These are phyloP conservation scores for Tichodroma muraria DNA, from an alignment of 2,113 vertebrate genomes.

Conservation along the genomic window DNA sequence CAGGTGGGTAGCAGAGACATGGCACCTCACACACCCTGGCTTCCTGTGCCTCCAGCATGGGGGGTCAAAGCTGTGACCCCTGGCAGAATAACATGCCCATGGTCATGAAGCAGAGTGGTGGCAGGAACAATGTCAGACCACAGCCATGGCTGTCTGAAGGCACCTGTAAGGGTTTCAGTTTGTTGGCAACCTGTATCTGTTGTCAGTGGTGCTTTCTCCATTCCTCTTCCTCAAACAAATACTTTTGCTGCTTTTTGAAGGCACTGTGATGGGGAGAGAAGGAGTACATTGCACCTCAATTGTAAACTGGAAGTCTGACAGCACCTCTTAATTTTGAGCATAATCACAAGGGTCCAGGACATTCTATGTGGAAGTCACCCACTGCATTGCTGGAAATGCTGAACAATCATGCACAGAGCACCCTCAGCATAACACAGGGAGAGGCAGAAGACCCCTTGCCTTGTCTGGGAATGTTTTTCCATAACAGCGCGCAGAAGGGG, in stretches of 20 bases:
- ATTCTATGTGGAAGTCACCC: background rate
- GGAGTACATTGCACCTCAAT: background rate
- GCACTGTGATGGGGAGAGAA: background rate
- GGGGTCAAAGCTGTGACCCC: background rate
- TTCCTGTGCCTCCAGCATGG: background rate
- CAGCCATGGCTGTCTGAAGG: background rate
- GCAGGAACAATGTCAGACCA: background rate
- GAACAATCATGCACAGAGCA: background rate
- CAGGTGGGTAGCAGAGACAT: accelerated
- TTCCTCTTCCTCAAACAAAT: background rate
- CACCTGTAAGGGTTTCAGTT: background rate
- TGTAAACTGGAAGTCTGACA: background rate
- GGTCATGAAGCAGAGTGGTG: background rate
- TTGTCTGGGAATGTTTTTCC: background rate
- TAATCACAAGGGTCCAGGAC: background rate
- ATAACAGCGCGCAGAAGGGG: background rate
- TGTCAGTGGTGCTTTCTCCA: background rate
- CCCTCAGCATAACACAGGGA: background rate
- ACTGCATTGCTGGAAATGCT: background rate
- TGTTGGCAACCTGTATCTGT: background rate
- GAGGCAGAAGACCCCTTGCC: background rate
- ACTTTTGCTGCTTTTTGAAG: background rate
- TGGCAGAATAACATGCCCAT: background rate
- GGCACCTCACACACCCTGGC: background rate
- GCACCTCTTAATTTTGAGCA: background rate